phyloP scores from a whole-genome alignment of 2,113 vertebrate genomes.

The Perccottus glenii region DNA sequence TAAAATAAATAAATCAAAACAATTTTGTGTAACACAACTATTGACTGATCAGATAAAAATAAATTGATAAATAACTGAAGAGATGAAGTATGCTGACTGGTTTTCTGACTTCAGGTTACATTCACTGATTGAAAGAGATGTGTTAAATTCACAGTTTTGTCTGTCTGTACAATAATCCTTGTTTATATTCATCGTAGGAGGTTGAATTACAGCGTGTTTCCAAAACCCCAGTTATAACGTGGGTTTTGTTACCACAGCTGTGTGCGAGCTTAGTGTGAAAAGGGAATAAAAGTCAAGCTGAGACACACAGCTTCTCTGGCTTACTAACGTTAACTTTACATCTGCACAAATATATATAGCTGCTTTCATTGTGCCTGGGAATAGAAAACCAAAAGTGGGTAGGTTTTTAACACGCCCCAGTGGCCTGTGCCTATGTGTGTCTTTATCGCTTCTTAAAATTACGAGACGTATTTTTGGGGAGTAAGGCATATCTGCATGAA shows the following conservation, averaged over 20 bases:
- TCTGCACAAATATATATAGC: conserved; percentile 54
- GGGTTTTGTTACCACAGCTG: conserved; percentile 19
- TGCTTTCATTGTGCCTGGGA: conserved; percentile 51
- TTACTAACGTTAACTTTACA: conserved; percentile 49
- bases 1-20: no score
- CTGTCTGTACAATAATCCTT: conserved; percentile 1
- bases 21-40: no score
- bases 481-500: conserved; percentile 37
- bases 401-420: conserved; percentile 37
- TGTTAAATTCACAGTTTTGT: not conserved
- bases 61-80: no score
- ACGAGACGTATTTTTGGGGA: conserved; percentile 55
- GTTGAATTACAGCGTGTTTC: not conserved
- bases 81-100: no score
- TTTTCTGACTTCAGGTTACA: no score
- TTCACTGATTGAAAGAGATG: not conserved
- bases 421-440: conserved; percentile 25
- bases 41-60: no score
- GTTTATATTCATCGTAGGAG: not conserved
- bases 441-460: conserved; percentile 54
- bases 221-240: conserved; percentile 3
- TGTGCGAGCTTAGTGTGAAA: conserved; percentile 18
- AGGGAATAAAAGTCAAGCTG: conserved; percentile 3
- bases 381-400: conserved; percentile 56
- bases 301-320: conserved; percentile 38